Evolutionary conservation across 2,888 invertebrate species (phyloP).

Genomic region (Diogma glabrata): DNA sequence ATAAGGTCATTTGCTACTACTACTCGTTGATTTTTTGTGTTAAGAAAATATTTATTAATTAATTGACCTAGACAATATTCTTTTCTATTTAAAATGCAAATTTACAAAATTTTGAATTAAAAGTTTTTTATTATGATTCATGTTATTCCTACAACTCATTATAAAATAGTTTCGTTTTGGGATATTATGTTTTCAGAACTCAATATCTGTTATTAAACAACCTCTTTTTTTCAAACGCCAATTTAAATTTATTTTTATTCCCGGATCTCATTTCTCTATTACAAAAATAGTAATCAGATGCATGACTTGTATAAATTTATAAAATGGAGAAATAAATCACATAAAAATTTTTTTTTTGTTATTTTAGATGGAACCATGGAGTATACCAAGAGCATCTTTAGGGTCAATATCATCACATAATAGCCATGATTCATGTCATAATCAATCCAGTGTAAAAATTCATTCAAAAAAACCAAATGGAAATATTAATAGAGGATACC

Average conservation of each 20-base stretch:
- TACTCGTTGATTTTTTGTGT: too few species aligned
- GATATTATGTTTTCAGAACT: too few species aligned
- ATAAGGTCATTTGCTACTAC: too few species aligned
- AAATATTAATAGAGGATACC: neutral
- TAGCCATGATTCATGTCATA: conserved; percentile 29
- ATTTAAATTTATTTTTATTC: too few species aligned
- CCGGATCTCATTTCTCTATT: too few species aligned
- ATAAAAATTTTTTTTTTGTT: neutral
- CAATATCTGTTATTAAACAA: too few species aligned
- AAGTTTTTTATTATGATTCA: neutral
- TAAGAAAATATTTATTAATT: too few species aligned
- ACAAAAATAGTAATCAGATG: too few species aligned
- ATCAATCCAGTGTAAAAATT: conserved; percentile 21
- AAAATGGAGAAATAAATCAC: neutral
- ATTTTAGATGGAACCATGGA: conserved; percentile 49
- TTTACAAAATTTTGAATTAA: neutral
- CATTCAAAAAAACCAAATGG: neutral
- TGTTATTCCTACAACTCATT: neutral
- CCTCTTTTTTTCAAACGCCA: too few species aligned
- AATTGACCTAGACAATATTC: too few species aligned
- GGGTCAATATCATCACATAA: conserved; percentile 30
- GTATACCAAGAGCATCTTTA: conserved; percentile 73
- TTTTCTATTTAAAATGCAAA: neutral
- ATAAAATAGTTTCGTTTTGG: neutral
- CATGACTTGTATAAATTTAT: neutral